phyloP scores from a whole-genome alignment of 2,888 invertebrate species.

The Himalopsyche kuldschensis region DNA sequence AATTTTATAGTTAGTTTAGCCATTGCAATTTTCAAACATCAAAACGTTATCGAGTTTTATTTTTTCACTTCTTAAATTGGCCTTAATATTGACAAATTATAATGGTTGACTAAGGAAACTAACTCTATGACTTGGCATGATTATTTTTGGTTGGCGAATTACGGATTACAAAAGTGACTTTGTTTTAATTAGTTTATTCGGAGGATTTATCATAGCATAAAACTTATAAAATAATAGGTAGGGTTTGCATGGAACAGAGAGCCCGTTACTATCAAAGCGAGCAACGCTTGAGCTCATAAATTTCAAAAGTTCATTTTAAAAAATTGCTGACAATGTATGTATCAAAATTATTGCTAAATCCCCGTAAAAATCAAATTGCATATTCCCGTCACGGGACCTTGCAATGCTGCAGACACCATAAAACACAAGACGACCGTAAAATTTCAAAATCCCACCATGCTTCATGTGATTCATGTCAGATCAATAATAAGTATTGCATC shows the following conservation, averaged over 20 bases:
- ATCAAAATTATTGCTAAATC: conserved; percentile 28
- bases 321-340: conserved; percentile 18
- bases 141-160: too few species aligned
- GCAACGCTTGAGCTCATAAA: background rate
- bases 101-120: too few species aligned
- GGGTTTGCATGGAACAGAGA: background rate
- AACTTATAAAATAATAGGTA: too few species aligned
- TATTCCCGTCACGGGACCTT: conserved; percentile 30
- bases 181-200: too few species aligned
- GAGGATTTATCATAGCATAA: too few species aligned
- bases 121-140: too few species aligned
- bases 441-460: conserved; percentile 28
- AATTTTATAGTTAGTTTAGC: too few species aligned
- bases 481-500: conserved; percentile 37
- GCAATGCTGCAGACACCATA: conserved; percentile 31
- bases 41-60: too few species aligned
- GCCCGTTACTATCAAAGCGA: background rate
- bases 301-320: conserved; percentile 4
- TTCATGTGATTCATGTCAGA: conserved; percentile 6
- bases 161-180: too few species aligned
- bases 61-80: too few species aligned
- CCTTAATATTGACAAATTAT: too few species aligned
- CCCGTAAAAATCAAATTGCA: conserved; percentile 29
- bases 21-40: too few species aligned
- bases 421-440: conserved; percentile 38